Percentiles rank a stretch among this genome's conserved stretches.
phyloP scores from a whole-genome alignment of 1,140 invertebrate genomes.

The Cydia amplana region DNA sequence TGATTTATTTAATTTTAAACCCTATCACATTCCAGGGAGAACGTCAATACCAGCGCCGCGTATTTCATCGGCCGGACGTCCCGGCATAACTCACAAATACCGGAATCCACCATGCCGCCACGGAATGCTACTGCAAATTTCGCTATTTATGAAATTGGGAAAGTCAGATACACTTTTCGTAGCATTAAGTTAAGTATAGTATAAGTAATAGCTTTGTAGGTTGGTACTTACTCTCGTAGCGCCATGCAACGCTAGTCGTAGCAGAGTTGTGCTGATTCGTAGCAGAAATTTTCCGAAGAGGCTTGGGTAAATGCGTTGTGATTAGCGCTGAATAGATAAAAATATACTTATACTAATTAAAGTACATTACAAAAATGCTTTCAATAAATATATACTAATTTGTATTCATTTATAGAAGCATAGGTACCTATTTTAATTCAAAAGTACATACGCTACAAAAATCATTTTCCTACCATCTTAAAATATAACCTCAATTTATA shows the following conservation, averaged over 20 bases:
- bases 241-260: neutral
- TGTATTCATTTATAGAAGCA: too few species aligned
- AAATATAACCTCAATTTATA: neutral
- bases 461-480: neutral
- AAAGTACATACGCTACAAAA: neutral
- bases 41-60: slow-evolving; percentile 20
- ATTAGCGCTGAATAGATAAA: neutral
- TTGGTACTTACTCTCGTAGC: neutral
- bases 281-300: neutral
- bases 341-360: too few species aligned
- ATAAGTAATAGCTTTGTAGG: too few species aligned
- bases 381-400: too few species aligned
- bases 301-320: neutral
- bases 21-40: neutral
- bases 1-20: slow-evolving; percentile 18
- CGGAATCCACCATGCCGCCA: slow-evolving; percentile 16
- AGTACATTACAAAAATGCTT: too few species aligned
- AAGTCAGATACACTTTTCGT: neutral
- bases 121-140: slow-evolving; percentile 26
- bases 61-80: slow-evolving; percentile 28
- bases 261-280: neutral
- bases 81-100: slow-evolving; percentile 30
- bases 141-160: slow-evolving; percentile 10
- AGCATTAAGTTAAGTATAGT: too few species aligned
- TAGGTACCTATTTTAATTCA: too few species aligned